Evolutionary conservation across 1,140 invertebrate genomes (phyloP).

Genomic region (Zaprionus gabonicus): DNA sequence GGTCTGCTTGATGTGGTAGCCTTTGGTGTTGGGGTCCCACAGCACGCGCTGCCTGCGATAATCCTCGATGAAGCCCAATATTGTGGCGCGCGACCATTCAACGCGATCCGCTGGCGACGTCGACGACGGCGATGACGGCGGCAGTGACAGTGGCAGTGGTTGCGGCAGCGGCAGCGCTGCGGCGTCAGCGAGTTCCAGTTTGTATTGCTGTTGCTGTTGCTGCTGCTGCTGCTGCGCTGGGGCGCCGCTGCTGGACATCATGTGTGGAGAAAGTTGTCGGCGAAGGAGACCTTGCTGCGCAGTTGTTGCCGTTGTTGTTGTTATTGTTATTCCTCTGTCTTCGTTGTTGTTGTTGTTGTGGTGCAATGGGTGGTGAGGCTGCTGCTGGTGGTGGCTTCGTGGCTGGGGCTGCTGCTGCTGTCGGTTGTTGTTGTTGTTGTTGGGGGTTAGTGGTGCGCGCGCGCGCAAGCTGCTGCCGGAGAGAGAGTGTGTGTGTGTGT

Average conservation of each 20-base stretch:
- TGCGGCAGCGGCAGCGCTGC: conserved; percentile 21
- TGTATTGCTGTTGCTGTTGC: conserved; percentile 57
- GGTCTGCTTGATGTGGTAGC: conserved; percentile 82
- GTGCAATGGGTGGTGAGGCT: conserved; percentile 28
- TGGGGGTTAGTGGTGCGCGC: conserved; percentile 39
- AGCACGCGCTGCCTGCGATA: conserved; percentile 77
- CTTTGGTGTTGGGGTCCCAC: conserved; percentile 82
- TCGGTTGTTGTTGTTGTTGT: conserved; percentile 28
- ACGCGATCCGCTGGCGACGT: conserved; percentile 68
- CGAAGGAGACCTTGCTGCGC: conserved; percentile 25
- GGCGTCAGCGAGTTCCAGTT: conserved; percentile 58
- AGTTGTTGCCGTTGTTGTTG: conserved; percentile 9
- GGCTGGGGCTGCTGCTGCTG: conserved; percentile 16
- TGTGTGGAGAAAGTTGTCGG: conserved; percentile 70
- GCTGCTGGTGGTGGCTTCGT: conserved; percentile 14
- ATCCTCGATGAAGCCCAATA: conserved; percentile 80
- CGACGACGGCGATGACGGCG: conserved; percentile 23
- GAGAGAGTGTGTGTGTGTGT: conserved; percentile 34
- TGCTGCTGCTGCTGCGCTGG: conserved; percentile 75
- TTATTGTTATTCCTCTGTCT: conserved; percentile 2
- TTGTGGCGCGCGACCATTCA: conserved; percentile 81
- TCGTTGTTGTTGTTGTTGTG: conserved; percentile 5
- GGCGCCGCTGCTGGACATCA: conserved; percentile 74
- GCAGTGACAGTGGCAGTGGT: conserved; percentile 28
- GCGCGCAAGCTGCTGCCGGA: conserved; percentile 48